Evolutionary conservation across 2,113 vertebrate genomes (phyloP).

Genomic region (Cervus canadensis): DNA sequence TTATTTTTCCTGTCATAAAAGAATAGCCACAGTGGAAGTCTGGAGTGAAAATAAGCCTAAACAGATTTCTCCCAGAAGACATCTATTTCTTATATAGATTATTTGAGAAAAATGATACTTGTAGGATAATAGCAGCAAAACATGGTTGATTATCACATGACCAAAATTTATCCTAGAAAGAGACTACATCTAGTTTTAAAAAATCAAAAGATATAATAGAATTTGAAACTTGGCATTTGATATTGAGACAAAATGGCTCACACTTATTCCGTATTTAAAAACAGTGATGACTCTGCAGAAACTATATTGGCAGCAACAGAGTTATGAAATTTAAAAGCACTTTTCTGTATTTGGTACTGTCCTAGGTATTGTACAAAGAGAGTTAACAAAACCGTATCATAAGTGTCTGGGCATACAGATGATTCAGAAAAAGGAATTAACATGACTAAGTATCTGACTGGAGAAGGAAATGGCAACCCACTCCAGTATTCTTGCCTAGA

Average conservation of each 20-base stretch:
- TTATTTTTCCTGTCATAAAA: slow-evolving; percentile 40
- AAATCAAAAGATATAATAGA: background rate
- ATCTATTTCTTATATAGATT: slow-evolving; percentile 31
- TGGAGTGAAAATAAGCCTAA: slow-evolving; percentile 32
- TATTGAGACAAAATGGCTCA: background rate
- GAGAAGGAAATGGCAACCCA: background rate
- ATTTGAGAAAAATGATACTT: slow-evolving; percentile 30
- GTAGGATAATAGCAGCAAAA: background rate
- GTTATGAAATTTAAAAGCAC: background rate
- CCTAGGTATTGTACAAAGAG: background rate
- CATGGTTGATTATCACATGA: background rate
- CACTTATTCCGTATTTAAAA: slow-evolving; percentile 2
- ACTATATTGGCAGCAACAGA: background rate
- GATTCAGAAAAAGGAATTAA: background rate
- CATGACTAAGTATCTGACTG: background rate
- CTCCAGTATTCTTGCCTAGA: background rate
- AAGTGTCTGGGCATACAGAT: background rate
- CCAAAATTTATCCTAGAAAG: slow-evolving; percentile 2
- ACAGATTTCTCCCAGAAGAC: slow-evolving; percentile 45
- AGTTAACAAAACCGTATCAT: background rate
- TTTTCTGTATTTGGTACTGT: background rate
- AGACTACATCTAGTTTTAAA: background rate
- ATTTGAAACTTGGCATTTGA: background rate
- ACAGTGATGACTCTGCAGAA: background rate
- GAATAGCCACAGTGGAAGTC: slow-evolving; percentile 47